Conservation (phyloP, 2,888 invertebrate species). For the Dryococelus australis region DNA sequence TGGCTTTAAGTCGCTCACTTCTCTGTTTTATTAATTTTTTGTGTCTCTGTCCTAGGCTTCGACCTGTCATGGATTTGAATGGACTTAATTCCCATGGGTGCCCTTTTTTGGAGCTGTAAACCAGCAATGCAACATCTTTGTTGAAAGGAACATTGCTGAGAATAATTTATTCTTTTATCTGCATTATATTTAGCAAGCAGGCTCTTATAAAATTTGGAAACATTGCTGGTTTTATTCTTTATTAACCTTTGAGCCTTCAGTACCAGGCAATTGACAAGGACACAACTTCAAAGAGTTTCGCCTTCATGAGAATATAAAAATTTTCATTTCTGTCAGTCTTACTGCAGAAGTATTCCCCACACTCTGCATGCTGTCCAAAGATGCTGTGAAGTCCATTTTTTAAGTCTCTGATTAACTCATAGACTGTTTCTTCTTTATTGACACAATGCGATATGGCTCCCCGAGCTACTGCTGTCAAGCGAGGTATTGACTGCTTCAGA, state of each 20-base stretch:
- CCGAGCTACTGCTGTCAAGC: background rate
- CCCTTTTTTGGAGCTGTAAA: background rate
- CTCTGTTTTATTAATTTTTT: background rate
- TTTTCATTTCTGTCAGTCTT: background rate
- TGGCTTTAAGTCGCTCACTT: background rate
- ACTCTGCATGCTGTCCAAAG: background rate
- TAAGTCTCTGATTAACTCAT: background rate
- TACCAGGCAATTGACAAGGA: background rate
- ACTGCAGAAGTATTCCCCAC: background rate
- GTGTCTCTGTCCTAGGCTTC: background rate
- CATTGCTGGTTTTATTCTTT: background rate
- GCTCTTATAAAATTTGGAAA: background rate
- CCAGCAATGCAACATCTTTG: background rate
- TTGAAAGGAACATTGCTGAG: background rate
- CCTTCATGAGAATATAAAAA: background rate
- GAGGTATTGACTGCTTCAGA: background rate
- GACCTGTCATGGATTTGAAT: background rate
- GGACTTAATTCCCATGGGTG: too few species aligned
- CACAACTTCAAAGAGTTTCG: background rate
- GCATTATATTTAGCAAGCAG: background rate
- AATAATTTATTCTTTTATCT: background rate
- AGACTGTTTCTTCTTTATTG: background rate
- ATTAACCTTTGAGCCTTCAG: constrained; percentile 5
- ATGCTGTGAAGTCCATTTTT: background rate
- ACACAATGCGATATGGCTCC: background rate